Evolutionary conservation across 2,888 invertebrate genomes (phyloP).

Genomic region (Pegoplata infirma): DNA sequence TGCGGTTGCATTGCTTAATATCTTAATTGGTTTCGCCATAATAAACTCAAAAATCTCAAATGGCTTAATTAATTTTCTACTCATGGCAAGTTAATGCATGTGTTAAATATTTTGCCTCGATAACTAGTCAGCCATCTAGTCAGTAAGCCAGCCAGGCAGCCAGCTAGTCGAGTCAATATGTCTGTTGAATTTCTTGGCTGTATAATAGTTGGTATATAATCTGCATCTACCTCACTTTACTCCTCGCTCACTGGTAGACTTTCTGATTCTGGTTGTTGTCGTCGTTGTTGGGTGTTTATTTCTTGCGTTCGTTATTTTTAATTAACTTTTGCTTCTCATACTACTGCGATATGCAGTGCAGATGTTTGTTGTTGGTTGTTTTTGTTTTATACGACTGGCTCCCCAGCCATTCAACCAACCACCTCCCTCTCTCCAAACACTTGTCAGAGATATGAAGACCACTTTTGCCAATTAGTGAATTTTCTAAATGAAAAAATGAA

Average conservation of each 20-base stretch:
- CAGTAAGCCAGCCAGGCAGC: not conserved
- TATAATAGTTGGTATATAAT: not conserved
- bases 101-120: not conserved
- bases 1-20: not conserved
- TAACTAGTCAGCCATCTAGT: not conserved
- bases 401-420: not conserved
- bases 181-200: not conserved
- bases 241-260: not conserved
- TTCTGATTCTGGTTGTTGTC: not conserved
- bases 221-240: not conserved
- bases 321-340: slow-evolving; percentile 44
- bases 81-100: not conserved
- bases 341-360: not conserved
- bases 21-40: slow-evolving; percentile 15
- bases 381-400: not conserved
- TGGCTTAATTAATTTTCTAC: slow-evolving; percentile 25
- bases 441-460: slow-evolving; percentile 37
- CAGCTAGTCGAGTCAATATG: not conserved
- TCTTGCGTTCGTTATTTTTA: slow-evolving; percentile 37
- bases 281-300: not conserved
- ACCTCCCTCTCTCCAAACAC: not conserved
- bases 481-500: slow-evolving; percentile 62
- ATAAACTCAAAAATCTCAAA: slow-evolving; percentile 5
- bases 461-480: slow-evolving; percentile 74
- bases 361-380: not conserved